A percentile compares a stretch with the other conserved stretches of the same genome.
Conservation (phyloP, 2,797 vertebrate genomes). For the Glyptemys insculpta region DNA sequence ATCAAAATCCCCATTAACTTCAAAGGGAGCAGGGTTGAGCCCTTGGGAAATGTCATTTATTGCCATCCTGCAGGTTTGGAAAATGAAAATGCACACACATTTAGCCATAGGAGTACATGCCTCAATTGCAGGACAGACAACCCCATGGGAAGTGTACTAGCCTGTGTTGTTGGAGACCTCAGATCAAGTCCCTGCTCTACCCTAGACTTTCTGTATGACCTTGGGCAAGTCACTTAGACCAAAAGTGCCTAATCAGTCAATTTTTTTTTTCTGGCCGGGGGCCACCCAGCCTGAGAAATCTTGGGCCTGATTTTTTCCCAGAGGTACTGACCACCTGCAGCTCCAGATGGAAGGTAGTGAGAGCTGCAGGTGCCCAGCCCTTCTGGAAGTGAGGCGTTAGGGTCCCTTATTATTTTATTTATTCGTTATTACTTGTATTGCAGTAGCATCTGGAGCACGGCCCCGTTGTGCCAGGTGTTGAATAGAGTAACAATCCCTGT, state of each 20-base stretch:
- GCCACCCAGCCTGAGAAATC: neutral
- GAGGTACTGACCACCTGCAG: neutral
- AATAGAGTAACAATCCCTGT: neutral
- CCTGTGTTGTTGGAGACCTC: neutral
- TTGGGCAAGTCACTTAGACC: neutral
- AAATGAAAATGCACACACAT: neutral
- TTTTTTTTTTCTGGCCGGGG: neutral
- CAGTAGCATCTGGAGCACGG: neutral
- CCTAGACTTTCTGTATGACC: fast-evolving
- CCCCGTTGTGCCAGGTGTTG: neutral
- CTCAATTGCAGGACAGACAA: no score
- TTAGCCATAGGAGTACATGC: neutral
- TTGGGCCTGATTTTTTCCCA: neutral
- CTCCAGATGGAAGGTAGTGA: neutral
- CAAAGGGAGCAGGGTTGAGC: neutral
- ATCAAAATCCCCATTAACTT: neutral
- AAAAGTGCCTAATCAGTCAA: neutral
- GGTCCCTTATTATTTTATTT: neutral
- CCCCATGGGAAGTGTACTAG: neutral
- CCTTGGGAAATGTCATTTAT: fast-evolving
- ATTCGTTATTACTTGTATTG: no score
- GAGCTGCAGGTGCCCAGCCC: neutral
- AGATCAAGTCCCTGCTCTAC: neutral
- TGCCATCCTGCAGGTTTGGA: neutral
- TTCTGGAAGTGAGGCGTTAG: neutral